A percentile compares a stretch with the other conserved stretches of the same genome.
Conservation (phyloP, 2,888 invertebrate genomes). For the Aspidiotus rigidus region DNA sequence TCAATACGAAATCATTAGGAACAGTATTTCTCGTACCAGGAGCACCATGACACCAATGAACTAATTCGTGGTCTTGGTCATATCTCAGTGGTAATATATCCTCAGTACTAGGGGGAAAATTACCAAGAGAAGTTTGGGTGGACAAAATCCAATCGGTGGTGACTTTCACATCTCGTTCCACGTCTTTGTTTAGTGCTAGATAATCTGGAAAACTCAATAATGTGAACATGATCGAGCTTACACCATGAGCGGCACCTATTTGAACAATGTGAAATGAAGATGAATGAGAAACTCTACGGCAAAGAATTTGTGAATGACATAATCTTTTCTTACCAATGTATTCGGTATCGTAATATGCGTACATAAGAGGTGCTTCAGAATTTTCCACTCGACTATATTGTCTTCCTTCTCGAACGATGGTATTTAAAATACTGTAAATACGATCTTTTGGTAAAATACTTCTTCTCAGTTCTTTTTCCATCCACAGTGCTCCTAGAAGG, state of each 20-base stretch:
- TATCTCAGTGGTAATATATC: slow-evolving; percentile 58
- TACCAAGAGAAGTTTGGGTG: slow-evolving; percentile 61
- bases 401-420: slow-evolving; percentile 62
- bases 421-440: slow-evolving; percentile 56
- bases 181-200: slow-evolving; percentile 44
- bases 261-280: neutral
- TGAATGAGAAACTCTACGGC: slow-evolving; percentile 14
- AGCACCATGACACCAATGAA: slow-evolving; percentile 89
- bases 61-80: slow-evolving; percentile 53
- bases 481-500: slow-evolving; percentile 65
- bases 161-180: slow-evolving; percentile 52
- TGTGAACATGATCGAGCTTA: slow-evolving; percentile 57
- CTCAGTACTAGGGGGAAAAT: slow-evolving; percentile 50
- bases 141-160: slow-evolving; percentile 58
- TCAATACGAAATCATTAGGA: neutral
- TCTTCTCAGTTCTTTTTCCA: slow-evolving; percentile 51
- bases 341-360: slow-evolving; percentile 61
- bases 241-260: slow-evolving; percentile 51
- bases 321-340: slow-evolving; percentile 51
- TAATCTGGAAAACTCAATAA: slow-evolving; percentile 44
- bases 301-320: neutral
- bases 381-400: slow-evolving; percentile 53
- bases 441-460: slow-evolving; percentile 46
- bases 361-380: slow-evolving; percentile 61
- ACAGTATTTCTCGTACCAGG: slow-evolving; percentile 49